phyloP scores from a whole-genome alignment of 2,888 invertebrate species.

The Electrophaes corylata region DNA sequence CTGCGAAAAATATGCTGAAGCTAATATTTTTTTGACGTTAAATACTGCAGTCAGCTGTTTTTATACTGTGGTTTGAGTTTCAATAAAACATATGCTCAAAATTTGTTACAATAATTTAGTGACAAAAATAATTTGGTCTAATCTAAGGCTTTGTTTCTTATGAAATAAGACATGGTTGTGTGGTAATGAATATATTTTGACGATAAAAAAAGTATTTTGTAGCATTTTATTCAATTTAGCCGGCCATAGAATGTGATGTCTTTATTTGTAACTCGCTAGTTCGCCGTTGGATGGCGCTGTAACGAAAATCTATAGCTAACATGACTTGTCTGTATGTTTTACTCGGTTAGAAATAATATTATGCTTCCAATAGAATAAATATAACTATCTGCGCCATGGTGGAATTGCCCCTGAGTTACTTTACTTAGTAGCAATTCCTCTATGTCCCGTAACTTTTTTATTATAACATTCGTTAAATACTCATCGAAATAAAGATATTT shows the following conservation, averaged over 20 bases:
- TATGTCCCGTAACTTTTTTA: not conserved
- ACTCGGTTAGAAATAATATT: not conserved
- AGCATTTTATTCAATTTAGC: conserved; percentile 52
- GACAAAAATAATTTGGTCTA: conserved; percentile 46
- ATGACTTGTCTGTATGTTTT: not conserved
- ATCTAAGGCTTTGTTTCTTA: conserved; percentile 65
- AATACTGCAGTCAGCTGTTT: not conserved
- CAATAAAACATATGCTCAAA: conserved; percentile 41
- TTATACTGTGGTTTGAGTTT: conserved; percentile 5
- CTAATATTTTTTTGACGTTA: not conserved
- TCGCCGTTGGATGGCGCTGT: conserved; percentile 20
- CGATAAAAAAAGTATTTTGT: conserved; percentile 51
- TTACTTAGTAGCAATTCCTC: not conserved
- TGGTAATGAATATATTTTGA: conserved; percentile 55
- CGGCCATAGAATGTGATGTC: conserved; percentile 37
- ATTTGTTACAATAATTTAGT: conserved; percentile 47
- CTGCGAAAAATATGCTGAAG: not conserved
- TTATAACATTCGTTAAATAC: not conserved
- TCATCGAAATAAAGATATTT: not conserved
- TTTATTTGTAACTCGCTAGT: conserved; percentile 27
- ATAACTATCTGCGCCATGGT: too few relatives aligned
- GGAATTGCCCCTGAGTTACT: too few relatives aligned
- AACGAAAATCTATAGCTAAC: conserved; percentile 2
- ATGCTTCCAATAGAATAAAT: not conserved
- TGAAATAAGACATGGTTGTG: conserved; percentile 75